Evolutionary conservation across 2,888 invertebrate genomes (phyloP).

Genomic region (Caenorhabditis auriculariae): DNA sequence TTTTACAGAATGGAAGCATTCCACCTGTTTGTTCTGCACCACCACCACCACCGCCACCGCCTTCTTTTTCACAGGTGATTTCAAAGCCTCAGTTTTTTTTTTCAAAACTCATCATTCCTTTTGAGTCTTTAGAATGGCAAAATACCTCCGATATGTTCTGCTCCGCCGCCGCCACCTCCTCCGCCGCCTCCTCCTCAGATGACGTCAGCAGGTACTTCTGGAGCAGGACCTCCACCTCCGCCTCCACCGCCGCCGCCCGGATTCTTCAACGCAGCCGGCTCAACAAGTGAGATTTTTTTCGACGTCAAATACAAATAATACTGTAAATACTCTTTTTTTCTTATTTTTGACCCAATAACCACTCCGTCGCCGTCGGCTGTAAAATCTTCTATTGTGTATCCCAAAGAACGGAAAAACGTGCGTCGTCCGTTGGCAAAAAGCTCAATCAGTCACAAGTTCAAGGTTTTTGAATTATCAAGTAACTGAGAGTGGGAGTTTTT

Average conservation of each 20-base stretch:
- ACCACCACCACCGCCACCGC: conserved; percentile 8
- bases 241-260: conserved; percentile 16
- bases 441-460: conserved; percentile 14
- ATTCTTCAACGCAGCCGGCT: too few species aligned
- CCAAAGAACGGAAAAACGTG: conserved; percentile 26
- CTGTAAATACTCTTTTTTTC: too few species aligned
- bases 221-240: conserved; percentile 3
- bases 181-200: neutral
- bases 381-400: conserved; percentile 24
- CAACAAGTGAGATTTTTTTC: too few species aligned
- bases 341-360: too few species aligned
- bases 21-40: conserved; percentile 1
- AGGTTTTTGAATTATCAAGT: too few species aligned
- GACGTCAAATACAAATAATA: too few species aligned
- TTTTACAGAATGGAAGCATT: too few species aligned
- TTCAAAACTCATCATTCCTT: neutral
- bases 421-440: conserved; percentile 24
- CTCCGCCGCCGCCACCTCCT: too few species aligned
- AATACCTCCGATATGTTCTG: neutral
- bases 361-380: too few species aligned
- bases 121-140: neutral
- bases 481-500: too few species aligned
- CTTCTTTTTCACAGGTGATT: neutral
- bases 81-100: neutral
- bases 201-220: neutral